These are phyloP conservation scores for Propithecus deckenii DNA, from an alignment of 2,797 vertebrate genomes.

Conservation along the genomic window DNA sequence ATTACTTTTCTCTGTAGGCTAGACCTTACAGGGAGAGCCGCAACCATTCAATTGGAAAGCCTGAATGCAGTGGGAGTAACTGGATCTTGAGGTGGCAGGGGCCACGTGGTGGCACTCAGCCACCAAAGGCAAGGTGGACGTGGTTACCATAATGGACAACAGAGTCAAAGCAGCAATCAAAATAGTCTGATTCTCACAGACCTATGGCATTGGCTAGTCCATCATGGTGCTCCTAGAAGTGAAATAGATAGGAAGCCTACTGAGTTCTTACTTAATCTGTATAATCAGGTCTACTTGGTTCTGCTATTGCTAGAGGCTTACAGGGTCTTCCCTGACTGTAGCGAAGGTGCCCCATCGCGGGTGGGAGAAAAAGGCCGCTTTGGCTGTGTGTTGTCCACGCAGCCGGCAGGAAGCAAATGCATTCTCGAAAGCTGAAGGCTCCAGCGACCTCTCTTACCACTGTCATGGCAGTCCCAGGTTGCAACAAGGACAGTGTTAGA, in stretches of 20 bases:
- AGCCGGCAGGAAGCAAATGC: background rate
- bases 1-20: background rate
- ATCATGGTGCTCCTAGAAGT: background rate
- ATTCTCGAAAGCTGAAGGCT: background rate
- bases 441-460: background rate
- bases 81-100: background rate
- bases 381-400: background rate
- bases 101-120: background rate
- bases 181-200: background rate
- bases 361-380: background rate
- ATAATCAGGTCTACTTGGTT: background rate
- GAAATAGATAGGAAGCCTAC: background rate
- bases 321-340: background rate
- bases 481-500: background rate
- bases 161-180: background rate
- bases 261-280: background rate
- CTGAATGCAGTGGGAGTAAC: background rate
- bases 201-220: background rate
- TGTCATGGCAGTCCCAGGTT: slow-evolving; percentile 85
- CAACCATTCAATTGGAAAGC: background rate
- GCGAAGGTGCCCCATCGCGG: background rate
- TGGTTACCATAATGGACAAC: background rate
- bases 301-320: background rate
- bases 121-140: background rate
- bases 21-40: background rate